Conservation (phyloP, 1,140 invertebrate genomes). For the Brachionus koreanus region DNA sequence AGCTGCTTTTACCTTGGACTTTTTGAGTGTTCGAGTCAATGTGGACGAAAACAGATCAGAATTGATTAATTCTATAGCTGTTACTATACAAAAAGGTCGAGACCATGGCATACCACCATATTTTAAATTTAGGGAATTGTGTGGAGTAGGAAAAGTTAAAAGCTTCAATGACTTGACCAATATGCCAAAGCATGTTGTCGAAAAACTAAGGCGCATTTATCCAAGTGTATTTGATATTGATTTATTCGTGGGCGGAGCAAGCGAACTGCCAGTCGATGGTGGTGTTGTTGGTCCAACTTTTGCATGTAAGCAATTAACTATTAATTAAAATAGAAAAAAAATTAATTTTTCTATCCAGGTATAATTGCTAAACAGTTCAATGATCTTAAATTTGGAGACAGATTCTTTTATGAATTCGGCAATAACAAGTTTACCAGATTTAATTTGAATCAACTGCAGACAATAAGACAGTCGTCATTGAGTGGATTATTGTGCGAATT, state of each 20-base stretch:
- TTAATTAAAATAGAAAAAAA: background rate
- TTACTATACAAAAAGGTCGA: conserved; percentile 89
- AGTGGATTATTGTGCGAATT: background rate
- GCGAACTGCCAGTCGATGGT: conserved; percentile 74
- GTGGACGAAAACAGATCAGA: background rate
- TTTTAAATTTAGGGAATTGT: conserved; percentile 78
- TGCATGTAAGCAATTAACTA: conserved; percentile 72
- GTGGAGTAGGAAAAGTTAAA: conserved; percentile 62
- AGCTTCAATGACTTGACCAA: conserved; percentile 60
- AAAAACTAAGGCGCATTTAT: background rate
- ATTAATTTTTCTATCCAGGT: background rate
- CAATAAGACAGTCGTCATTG: background rate
- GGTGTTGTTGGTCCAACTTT: conserved; percentile 89
- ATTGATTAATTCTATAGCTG: conserved; percentile 72
- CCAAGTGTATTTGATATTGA: conserved; percentile 46
- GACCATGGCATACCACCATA: conserved; percentile 92
- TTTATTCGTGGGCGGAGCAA: conserved; percentile 65
- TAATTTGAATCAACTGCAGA: background rate
- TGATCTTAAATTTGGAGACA: conserved; percentile 79
- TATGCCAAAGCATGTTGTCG: background rate
- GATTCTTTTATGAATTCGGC: conserved; percentile 76
- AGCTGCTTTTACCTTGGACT: background rate
- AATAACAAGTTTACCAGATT: background rate
- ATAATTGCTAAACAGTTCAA: conserved; percentile 87
- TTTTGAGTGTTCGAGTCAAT: background rate